Base-by-base conservation (phyloP, 2,888 invertebrate species). In the Himalopsyche tibetana region DNA sequence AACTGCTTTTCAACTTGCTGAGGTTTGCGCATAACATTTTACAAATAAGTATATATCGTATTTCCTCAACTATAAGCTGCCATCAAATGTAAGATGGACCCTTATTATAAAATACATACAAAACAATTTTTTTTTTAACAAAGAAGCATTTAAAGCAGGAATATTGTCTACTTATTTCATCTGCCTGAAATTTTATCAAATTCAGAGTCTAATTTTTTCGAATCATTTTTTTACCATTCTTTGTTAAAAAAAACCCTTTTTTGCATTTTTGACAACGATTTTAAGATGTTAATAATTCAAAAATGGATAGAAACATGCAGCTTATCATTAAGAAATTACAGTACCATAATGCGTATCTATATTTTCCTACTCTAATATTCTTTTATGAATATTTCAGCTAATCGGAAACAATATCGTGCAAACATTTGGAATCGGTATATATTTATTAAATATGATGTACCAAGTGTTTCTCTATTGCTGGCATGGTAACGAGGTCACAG, bases 401-500 rank as follows among this genome's bases (percentile, higher is more conserved):
- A 82, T 87, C 0, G 84, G 82, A 74, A 55, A 56, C 17, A 84
- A 92, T 85, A 88, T 91, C 4, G 91, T 93, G 15, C 91, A 92
- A 0, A 89, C 93, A 17, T 80, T 92, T 19, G 91, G 92, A 0
- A 92, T 92, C 90, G 86, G 90, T 1, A 82, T 90, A 0, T 93
- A 92, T 86, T 89, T 92, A 4, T 17, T 90, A 0, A 90, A 90
- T 36, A 92, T 93, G 92, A 90, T 90, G 86, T 89, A 91, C 28
- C 91, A 93, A 89, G 91, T 93, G 12, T 93, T 92, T 86, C 83
- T 93, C 1, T 93, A 92, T 88, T 94, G 94, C 83, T 93, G 92
- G 87, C 92, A 92, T 85, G 93, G 93, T 42, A 92, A 92, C 87
- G 90, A 92, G 87, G 90, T 93, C 0, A 91, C 92, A 12, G 91